Base-by-base conservation (phyloP, 2,888 invertebrate genomes). In the Peribatodes rhomboidaria region DNA sequence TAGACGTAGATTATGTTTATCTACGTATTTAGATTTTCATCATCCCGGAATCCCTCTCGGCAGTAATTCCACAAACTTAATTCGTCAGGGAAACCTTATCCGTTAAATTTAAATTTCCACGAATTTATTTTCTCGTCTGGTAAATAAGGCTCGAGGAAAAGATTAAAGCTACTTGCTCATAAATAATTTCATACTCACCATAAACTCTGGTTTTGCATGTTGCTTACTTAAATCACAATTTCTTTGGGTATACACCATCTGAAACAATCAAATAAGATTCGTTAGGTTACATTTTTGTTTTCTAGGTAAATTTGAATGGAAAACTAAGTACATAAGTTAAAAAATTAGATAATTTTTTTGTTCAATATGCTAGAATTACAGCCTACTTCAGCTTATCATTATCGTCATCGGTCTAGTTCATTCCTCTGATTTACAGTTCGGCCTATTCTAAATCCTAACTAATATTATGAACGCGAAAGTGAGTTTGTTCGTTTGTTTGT, bases 151-250 rank as follows among this genome's bases (percentile, higher is more conserved):
- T 35, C 9, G 35, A 18, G 8, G 13, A 35, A 16, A 14, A 35
- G 18, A 2, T 35, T 14, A 49, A 13, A 31, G 27, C 27, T 47
- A 14, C 13, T n/a, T 35, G 16, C 35, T 35, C 13, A 27, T 27
- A 27, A 27, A 27, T 27, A 27, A 22, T 27, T 52, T 52, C 6
- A 33, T 47, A 83, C 88, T 87, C 69, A 89, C 89, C 89, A 89
- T 89, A 89, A 88, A 76, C 76, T 82, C 70, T 73, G 69, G 71
- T 72, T 73, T 76, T 77, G 83, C 88, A 89, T 89, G 84, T 84
- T 87, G 83, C 77, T 72, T 61, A 65, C 69, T 57, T 62, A 64
- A 71, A 72, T 69, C 69, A 69, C 73, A 62, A 72, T 66, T 69
- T 70, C 53, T 69, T 71, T 60, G 61, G 58, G 63, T 66, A 65